Evolutionary conservation across 1,140 invertebrate species (phyloP).

Genomic region (Drosophila parvula): DNA sequence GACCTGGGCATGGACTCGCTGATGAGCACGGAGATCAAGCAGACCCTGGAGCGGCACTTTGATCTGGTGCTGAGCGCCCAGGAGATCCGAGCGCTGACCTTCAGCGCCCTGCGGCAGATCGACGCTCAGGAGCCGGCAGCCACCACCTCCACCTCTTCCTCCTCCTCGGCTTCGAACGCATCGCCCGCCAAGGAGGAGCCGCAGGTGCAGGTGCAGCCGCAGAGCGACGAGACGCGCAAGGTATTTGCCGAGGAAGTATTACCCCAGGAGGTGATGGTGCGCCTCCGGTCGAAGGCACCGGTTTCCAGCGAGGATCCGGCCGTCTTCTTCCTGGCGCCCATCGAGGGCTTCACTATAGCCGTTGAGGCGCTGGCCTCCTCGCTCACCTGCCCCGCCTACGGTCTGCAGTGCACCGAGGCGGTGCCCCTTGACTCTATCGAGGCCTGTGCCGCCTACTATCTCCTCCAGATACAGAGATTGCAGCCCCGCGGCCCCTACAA

Average conservation of each 20-base stretch:
- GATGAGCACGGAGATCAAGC: conserved; percentile 99
- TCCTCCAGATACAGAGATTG: conserved; percentile 90
- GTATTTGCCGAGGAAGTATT: conserved; percentile 87
- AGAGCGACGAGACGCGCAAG: conserved; percentile 84
- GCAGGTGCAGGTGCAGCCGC: conserved; percentile 37
- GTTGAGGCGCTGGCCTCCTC: conserved; percentile 88
- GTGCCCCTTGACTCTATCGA: conserved; percentile 90
- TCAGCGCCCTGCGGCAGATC: conserved; percentile 89
- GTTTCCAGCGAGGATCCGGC: conserved; percentile 84
- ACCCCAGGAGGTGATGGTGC: conserved; percentile 87
- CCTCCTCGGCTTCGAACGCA: conserved; percentile 18
- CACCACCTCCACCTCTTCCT: background rate
- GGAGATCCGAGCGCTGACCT: conserved; percentile 93
- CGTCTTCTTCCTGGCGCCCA: conserved; percentile 94
- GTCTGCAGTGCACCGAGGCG: conserved; percentile 93
- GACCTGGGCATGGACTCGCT: conserved; percentile 98
- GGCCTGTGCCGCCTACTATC: conserved; percentile 91
- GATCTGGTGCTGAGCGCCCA: conserved; percentile 93
- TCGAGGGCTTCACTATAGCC: conserved; percentile 93
- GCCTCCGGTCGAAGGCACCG: conserved; percentile 85
- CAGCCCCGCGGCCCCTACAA: conserved; percentile 93
- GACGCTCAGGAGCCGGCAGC: conserved; percentile 74
- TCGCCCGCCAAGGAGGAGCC: conserved; percentile 12
- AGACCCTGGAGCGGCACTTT: conserved; percentile 96
- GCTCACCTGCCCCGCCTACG: conserved; percentile 92